These are phyloP conservation scores for Hycleus phaleratus DNA, from an alignment of 1,140 invertebrate species.

Conservation along the genomic window DNA sequence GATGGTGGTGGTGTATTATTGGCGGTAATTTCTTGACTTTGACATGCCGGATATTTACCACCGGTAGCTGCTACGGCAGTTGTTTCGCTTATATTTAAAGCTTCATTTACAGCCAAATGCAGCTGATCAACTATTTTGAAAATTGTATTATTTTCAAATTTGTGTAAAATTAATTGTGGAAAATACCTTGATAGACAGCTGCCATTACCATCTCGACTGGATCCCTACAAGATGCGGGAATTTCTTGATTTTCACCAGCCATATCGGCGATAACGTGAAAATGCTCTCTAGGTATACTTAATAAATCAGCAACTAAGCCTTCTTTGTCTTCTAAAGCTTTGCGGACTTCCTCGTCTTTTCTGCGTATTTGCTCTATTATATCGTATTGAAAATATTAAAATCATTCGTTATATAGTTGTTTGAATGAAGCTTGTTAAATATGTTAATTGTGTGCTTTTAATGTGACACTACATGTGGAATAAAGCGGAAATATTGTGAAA, in stretches of 20 bases:
- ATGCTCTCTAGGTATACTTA: constrained; percentile 64
- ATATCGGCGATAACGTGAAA: constrained; percentile 60
- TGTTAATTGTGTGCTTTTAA: background rate
- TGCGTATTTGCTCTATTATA: constrained; percentile 56
- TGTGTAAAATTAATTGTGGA: constrained; percentile 8
- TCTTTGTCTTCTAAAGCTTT: constrained; percentile 68
- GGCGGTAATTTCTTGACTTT: constrained; percentile 29
- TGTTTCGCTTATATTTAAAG: constrained; percentile 44
- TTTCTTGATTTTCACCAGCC: constrained; percentile 44
- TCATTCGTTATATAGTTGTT: background rate
- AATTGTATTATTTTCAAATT: constrained; percentile 2
- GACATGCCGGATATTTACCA: constrained; percentile 28
- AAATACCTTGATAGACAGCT: constrained; percentile 61
- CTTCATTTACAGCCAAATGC: constrained; percentile 44
- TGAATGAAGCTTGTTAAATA: background rate
- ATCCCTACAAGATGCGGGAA: constrained; percentile 46
- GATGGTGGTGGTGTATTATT: constrained; percentile 38
- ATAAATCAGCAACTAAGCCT: constrained; percentile 63
- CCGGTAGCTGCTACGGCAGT: constrained; percentile 39
- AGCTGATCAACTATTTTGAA: constrained; percentile 37
- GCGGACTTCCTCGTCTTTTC: constrained; percentile 63
- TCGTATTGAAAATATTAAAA: constrained; percentile 14
- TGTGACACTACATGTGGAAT: background rate
- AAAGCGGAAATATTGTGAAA: constrained; percentile 5
- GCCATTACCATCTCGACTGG: constrained; percentile 61